Percentiles rank a stretch among this genome's conserved stretches.
These are phyloP conservation scores for Lamellibrachia luymesi DNA, from an alignment of 1,140 invertebrate genomes.

Conservation along the genomic window DNA sequence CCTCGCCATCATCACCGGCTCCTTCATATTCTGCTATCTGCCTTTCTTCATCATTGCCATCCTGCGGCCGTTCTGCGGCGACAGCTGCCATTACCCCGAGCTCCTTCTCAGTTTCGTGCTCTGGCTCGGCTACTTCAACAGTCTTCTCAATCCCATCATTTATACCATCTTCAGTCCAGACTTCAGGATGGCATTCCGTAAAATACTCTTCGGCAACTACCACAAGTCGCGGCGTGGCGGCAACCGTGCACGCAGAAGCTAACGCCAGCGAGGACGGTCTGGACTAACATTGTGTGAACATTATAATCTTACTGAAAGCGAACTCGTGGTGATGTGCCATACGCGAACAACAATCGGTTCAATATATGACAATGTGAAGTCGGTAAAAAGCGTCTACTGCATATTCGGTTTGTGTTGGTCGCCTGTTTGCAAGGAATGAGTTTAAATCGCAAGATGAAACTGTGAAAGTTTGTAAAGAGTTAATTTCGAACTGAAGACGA, in stretches of 20 bases:
- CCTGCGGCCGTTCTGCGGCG: constrained; percentile 61
- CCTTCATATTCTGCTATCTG: constrained; percentile 64
- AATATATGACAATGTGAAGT: background rate
- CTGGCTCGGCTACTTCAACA: constrained; percentile 94
- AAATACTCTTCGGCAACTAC: constrained; percentile 34
- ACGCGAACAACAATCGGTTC: background rate
- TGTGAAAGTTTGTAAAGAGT: background rate
- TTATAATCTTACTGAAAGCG: background rate
- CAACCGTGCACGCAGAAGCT: background rate
- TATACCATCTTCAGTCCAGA: constrained; percentile 88
- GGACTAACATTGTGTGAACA: background rate
- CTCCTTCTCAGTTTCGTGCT: constrained; percentile 44
- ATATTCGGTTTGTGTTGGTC: background rate
- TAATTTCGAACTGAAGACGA: background rate
- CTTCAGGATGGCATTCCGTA: constrained; percentile 32
- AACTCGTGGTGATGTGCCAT: background rate
- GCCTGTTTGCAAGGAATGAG: background rate
- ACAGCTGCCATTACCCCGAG: constrained; percentile 50
- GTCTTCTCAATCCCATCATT: constrained; percentile 96
- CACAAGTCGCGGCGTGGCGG: constrained; percentile 5
- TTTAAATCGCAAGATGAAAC: background rate
- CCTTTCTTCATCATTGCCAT: constrained; percentile 65
- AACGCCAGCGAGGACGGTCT: background rate
- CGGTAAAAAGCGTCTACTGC: background rate
- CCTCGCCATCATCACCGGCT: constrained; percentile 64